Evolutionary conservation across 2,888 invertebrate genomes (phyloP).

Genomic region (Agriopis leucophaearia): DNA sequence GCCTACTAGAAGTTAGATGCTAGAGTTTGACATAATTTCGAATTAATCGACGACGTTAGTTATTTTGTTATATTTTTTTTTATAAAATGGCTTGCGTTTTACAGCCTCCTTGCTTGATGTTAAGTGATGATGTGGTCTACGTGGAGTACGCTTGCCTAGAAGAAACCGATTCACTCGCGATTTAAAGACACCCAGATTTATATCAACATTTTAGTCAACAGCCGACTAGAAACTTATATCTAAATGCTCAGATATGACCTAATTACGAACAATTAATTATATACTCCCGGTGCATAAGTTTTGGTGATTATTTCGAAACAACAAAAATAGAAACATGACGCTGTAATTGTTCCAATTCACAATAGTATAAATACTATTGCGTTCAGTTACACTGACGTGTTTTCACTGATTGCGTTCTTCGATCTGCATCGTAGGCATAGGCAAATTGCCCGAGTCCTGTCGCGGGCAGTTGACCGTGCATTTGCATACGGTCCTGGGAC

Average conservation of each 20-base stretch:
- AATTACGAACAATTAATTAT: no score
- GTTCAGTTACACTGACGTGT: conserved; percentile 14
- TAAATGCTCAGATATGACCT: no score
- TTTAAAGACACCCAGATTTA: no score
- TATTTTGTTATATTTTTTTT: neutral
- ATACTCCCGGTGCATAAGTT: neutral
- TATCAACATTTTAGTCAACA: no score
- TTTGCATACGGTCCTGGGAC: conserved; percentile 72
- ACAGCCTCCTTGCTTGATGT: no score
- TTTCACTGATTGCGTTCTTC: conserved; percentile 31
- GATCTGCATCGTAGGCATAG: conserved; percentile 37
- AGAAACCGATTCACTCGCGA: no score
- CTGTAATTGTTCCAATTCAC: neutral
- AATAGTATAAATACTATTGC: neutral
- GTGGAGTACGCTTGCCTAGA: no score
- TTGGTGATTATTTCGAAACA: neutral
- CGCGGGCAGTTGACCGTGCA: conserved; percentile 63
- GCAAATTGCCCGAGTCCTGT: conserved; percentile 45
- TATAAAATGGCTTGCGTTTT: neutral
- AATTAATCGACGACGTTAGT: neutral
- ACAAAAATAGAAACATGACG: neutral
- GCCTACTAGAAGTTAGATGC: conserved; percentile 44
- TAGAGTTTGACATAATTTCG: conserved; percentile 4
- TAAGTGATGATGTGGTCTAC: no score
- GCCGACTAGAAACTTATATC: no score